Evolutionary conservation across 2,113 vertebrate genomes (phyloP), one percentile per base, ranked within the genome.

Genomic region (Corapipo altera): DNA sequence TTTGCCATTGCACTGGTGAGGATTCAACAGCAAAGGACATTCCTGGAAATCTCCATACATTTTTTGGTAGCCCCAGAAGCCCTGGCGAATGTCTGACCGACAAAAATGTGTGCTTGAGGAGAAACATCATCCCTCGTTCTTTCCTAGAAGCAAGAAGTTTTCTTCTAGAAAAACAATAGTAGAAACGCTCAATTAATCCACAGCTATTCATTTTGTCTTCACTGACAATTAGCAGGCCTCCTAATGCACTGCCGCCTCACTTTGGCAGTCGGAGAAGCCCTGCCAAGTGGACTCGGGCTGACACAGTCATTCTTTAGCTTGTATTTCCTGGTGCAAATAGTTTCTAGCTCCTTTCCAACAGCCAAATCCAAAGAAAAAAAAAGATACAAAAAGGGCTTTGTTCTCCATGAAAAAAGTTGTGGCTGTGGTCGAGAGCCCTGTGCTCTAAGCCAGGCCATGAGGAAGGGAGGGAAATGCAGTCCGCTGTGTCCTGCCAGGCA

Each of bases 131-230:
- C 69, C 58, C 26, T 52, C 13, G 16, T 43, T 83, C 73, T 94
- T 97, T 96, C 91, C 83, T 96, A 95, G 95, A 96, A 96, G 39
- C 57, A 96, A 76, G 30, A 86, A 32, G 8, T 77, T 92, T 96
- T 92, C n/a, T 89, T 89, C 69, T 61, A 89, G 65, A 83, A 85
- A 92, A 95, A 93, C 62, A 96, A 96, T 80, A 86, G 85, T 64
- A 94, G 85, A 81, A 92, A 33, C 15, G 5, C 76, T 64, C 80
- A 91, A 35, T 95, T 92, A 96, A 90, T 88, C 86, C 81, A 46
- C 62, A 91, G 81, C 86, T 92, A 95, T 94, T 97, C 88, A 75
- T 73, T 94, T 88, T 76, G 64, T 94, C 83, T 95, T 96, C 71
- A 55, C 27, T 94, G 93, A 91, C 93, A 96, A 90, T 95, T 91